phyloP scores from a whole-genome alignment of 2,797 vertebrate genomes.

The Brachyalestes nurse region DNA sequence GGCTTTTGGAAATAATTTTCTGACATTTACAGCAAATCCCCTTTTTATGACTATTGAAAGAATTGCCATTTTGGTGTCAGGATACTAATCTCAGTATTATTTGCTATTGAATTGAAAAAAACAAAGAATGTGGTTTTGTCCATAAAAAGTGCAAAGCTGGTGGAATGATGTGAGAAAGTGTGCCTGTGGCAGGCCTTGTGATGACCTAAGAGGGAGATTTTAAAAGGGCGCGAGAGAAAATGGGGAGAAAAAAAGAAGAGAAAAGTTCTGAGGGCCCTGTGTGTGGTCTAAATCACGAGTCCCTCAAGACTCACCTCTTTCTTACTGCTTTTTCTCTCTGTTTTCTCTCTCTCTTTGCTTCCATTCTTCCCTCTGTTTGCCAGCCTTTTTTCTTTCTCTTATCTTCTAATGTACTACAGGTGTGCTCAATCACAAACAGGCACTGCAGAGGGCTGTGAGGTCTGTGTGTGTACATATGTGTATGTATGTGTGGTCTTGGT shows the following conservation, averaged over 20 bases:
- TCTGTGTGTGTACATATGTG: constrained; percentile 10
- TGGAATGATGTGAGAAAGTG: neutral
- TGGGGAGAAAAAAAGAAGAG: constrained; percentile 5
- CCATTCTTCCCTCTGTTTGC: constrained; percentile 45
- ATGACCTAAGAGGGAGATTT: constrained; percentile 25
- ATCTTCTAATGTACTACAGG: constrained; percentile 52
- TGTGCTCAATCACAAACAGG: constrained; percentile 53
- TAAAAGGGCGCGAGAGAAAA: constrained; percentile 5
- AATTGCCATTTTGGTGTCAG: no score
- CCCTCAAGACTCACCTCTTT: constrained; percentile 44
- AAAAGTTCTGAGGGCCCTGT: constrained; percentile 35
- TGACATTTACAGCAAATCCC: no score
- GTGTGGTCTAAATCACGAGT: constrained; percentile 56
- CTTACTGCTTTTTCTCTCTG: constrained; percentile 23
- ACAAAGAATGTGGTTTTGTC: no score
- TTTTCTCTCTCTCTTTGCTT: neutral
- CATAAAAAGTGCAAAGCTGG: neutral
- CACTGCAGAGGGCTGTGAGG: constrained; percentile 34
- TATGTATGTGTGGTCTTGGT: constrained; percentile 39
- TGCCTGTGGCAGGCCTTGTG: neutral
- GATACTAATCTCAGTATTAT: no score
- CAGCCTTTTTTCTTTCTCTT: constrained; percentile 44
- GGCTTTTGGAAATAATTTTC: no score
- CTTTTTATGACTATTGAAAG: no score
- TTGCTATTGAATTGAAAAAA: no score